Percentiles rank a stretch among this genome's conserved stretches.
Conservation (phyloP, 2,888 invertebrate genomes). For the Zootermopsis nevadensis region DNA sequence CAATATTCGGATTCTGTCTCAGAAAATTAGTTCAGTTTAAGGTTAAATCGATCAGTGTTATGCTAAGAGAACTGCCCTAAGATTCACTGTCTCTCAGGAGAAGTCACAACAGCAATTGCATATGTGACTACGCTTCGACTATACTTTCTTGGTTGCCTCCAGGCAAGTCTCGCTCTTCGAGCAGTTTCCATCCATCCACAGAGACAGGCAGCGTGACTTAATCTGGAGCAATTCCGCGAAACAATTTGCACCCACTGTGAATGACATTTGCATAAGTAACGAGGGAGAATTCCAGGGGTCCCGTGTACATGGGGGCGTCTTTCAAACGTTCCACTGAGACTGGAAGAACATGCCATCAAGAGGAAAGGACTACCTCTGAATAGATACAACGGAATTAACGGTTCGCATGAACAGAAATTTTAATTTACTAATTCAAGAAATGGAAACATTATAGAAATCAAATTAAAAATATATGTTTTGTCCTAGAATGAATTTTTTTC, state of each 20-base stretch:
- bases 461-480: too few species aligned
- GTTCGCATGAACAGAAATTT: too few species aligned
- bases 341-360: neutral
- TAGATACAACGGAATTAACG: too few species aligned
- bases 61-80: too few species aligned
- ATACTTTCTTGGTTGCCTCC: neutral
- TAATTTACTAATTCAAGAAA: too few species aligned
- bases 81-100: too few species aligned
- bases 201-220: slow-evolving; percentile 30
- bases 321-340: neutral
- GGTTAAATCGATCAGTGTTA: too few species aligned
- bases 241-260: slow-evolving; percentile 50
- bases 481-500: too few species aligned
- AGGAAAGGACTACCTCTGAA: neutral
- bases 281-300: slow-evolving; percentile 19
- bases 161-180: neutral
- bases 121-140: neutral
- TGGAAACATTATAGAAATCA: too few species aligned
- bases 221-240: slow-evolving; percentile 47
- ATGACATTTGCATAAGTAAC: slow-evolving; percentile 50
- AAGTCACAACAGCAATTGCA: neutral
- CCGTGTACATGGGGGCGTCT: slow-evolving; percentile 1
- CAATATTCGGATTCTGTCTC: too few species aligned
- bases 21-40: too few species aligned
- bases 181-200: slow-evolving; percentile 23